These are phyloP conservation scores for Cryptophagus acutangulus DNA, from an alignment of 2,888 invertebrate genomes.

Conservation along the genomic window DNA sequence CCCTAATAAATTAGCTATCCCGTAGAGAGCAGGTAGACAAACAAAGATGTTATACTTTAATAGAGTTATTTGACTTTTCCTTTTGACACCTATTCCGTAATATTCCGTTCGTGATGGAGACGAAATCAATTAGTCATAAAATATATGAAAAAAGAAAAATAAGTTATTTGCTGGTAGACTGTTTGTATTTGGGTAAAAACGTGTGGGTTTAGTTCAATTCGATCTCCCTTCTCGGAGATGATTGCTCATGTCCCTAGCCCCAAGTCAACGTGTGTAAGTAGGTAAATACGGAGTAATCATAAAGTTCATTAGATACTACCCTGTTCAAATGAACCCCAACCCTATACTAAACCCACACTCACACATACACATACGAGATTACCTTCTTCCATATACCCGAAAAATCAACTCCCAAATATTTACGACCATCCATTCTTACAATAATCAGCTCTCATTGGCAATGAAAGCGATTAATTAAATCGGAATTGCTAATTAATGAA, in stretches of 20 bases:
- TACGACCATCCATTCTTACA: no score
- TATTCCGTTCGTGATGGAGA: no score
- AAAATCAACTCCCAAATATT: no score
- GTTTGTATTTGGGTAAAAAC: constrained; percentile 3
- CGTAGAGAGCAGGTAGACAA: not conserved
- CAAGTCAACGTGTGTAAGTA: constrained; percentile 41
- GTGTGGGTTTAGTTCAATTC: not conserved
- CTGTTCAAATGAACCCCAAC: constrained; percentile 32
- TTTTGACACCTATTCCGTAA: no score
- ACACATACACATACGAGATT: constrained; percentile 24
- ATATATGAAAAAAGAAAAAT: no score
- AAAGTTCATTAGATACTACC: constrained; percentile 45
- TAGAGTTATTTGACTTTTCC: no score
- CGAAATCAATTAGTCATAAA: no score
- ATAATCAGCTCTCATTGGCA: no score
- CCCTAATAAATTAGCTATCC: not conserved
- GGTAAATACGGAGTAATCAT: constrained; percentile 46
- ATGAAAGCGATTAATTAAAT: constrained; percentile 9
- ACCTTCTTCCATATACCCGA: constrained; percentile 27
- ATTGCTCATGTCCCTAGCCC: constrained; percentile 37
- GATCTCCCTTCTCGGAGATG: constrained; percentile 25
- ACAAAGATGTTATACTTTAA: no score
- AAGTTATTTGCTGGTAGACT: not conserved
- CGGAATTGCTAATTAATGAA: constrained; percentile 27
- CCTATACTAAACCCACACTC: constrained; percentile 24